Evolutionary conservation across 2,797 vertebrate species (phyloP), one percentile per base, ranked within the genome.

Genomic region (Anguilla anguilla): DNA sequence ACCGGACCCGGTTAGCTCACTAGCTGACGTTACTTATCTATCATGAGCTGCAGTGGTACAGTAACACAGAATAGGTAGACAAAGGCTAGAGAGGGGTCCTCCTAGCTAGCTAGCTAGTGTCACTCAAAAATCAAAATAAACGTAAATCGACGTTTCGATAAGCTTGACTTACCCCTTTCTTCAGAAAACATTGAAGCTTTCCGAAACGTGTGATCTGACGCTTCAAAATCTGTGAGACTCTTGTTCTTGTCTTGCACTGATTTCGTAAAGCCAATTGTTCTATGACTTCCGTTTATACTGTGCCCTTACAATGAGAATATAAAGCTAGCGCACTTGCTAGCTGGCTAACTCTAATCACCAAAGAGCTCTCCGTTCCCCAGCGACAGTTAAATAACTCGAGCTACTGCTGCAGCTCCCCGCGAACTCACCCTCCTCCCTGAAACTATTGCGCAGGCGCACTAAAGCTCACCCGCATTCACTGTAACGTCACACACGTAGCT

Each of bases 141-240:
- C 46, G 46, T 11, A 25, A 79, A 51, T 51, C 79, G 79, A 25
- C 25, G 46, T 82, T 82, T 51, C 43, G 46, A 82, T 49, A 10
- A 51, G 74, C 17, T 46, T 79, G 35, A 82, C 79, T 82, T 82
- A 82, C 79, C 82, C 72, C 72, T 51, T 51, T 49, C 85, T 59
- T 17, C 69, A 43, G 55, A 88, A 84, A 88, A 79, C 69, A 35
- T 84, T 57, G 87, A 79, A 57, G 72, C 69, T 55, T 85, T 17
- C 25, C 69, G 79, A 31, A 59, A n/a, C 79, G 46, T 82, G 46
- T 49, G 46, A 82, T 51, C 43, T 82, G 79, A 46, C 46, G 46
- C 79, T 82, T 82, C 43, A 51, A 82, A 82, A 46, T 82, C 46
- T 49, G 10, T 49, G 22, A 57, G 51, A 11, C 10, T 35, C 83